Base-by-base conservation (phyloP, 2,113 vertebrate species). In the Perca flavescens region DNA sequence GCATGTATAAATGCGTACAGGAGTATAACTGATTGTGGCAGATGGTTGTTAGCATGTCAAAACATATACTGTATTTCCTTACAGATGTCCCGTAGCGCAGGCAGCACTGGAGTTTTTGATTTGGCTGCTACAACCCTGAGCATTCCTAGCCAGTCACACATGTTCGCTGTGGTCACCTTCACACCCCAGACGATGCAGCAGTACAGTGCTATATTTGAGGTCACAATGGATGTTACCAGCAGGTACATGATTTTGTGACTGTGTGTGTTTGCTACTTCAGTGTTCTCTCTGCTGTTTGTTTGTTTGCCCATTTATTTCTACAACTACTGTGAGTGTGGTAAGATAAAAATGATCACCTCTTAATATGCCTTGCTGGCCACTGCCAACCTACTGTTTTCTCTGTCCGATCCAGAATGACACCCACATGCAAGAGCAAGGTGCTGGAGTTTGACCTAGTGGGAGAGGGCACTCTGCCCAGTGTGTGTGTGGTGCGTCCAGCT, bases 151-250 rank as follows among this genome's bases (percentile, higher is more conserved):
- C 92, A 79, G 67, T 97, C 96, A 0, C 93, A 97, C 0, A 56
- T 88, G n/a, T 98, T 96, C 40, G 95, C 86, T 7, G 94, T 89
- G 0, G 93, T 97, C 77, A 93, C 87, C 81, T 99, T 99, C 88
- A 94, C 91, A 14, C 98, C 98, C 0, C 94, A 93, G 47, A 63
- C 77, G 0, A 93, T 97, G 93, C 96, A 96, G 91, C 89, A 40
- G 31, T 96, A 98, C 83, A 87, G 93, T 22, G 97, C 96, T 14
- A 72, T 93, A 60, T 97, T 99, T 19, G 96, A 97, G 83, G 96
- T 95, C 53, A 89, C 89, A 2, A 52, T 97, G 21, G 95, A 98
- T 7, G 89, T 87, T 28, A 4, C 77, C 7, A 61, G 82, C 79
- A 96, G 96, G 97, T 98, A 95, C 63, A 72, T 21, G 47, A 28